These are phyloP conservation scores for Crotalus horridus DNA, from an alignment of 2,113 vertebrate species.

Conservation along the genomic window DNA sequence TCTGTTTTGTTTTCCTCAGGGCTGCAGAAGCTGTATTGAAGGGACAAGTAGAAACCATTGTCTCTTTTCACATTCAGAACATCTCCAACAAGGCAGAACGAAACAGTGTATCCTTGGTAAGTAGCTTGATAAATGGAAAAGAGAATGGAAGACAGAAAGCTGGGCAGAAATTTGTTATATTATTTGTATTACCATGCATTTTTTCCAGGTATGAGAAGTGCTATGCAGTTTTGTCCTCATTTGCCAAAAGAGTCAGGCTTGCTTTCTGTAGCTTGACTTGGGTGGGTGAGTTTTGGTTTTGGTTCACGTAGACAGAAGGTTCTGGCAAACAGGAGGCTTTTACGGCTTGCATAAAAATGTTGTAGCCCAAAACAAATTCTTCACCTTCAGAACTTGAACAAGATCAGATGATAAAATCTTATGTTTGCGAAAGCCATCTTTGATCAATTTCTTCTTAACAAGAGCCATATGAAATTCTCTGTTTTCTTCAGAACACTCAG, in stretches of 20 bases:
- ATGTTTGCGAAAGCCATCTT: neutral
- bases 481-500: constrained; percentile 80
- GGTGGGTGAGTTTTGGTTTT: neutral
- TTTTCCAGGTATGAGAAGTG: neutral
- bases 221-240: neutral
- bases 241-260: neutral
- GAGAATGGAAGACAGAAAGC: neutral
- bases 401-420: neutral
- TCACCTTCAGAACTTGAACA: neutral
- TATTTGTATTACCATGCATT: neutral
- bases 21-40: constrained; percentile 96
- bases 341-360: neutral
- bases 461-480: constrained; percentile 20
- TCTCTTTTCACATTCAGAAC: constrained; percentile 98
- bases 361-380: constrained; percentile 2
- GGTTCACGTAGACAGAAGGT: neutral
- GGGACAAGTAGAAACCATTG: constrained; percentile 94
- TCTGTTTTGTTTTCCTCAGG: constrained; percentile 72
- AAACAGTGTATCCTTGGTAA: constrained; percentile 89
- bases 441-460: constrained; percentile 3
- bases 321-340: neutral
- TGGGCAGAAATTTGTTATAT: neutral
- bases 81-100: constrained; percentile 93
- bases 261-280: neutral
- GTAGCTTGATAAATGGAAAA: constrained; percentile 34